phyloP scores from a whole-genome alignment of 2,797 vertebrate species.

The Ataeniobius toweri region DNA sequence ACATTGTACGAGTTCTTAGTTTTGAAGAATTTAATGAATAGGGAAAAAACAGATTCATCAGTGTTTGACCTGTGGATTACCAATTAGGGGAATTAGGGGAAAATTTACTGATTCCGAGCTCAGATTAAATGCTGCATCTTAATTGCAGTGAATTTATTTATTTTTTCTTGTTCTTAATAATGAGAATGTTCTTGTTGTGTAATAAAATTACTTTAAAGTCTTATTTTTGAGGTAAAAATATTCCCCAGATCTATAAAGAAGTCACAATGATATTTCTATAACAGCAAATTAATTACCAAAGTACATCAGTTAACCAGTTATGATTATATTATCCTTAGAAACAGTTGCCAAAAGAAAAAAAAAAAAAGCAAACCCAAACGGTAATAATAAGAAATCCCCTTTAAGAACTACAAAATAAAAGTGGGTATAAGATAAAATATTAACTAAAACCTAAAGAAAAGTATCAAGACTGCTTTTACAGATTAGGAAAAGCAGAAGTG shows the following conservation, averaged over 20 bases:
- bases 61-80: neutral
- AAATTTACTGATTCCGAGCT: neutral
- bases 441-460: neutral
- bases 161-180: neutral
- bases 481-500: slow-evolving; percentile 14
- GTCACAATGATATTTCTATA: neutral
- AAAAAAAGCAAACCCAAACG: neutral
- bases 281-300: neutral
- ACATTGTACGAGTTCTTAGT: neutral
- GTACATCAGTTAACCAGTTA: neutral
- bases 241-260: neutral
- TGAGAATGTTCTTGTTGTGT: neutral
- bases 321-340: neutral
- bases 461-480: slow-evolving; percentile 1
- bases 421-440: neutral
- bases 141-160: neutral
- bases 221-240: neutral
- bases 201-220: neutral
- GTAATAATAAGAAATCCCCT: neutral
- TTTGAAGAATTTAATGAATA: neutral
- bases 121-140: neutral
- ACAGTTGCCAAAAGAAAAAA: neutral
- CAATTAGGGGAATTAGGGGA: neutral
- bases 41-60: neutral
- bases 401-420: neutral